Evolutionary conservation across 2,888 invertebrate genomes (phyloP).

Genomic region (Melinaea menophilus): DNA sequence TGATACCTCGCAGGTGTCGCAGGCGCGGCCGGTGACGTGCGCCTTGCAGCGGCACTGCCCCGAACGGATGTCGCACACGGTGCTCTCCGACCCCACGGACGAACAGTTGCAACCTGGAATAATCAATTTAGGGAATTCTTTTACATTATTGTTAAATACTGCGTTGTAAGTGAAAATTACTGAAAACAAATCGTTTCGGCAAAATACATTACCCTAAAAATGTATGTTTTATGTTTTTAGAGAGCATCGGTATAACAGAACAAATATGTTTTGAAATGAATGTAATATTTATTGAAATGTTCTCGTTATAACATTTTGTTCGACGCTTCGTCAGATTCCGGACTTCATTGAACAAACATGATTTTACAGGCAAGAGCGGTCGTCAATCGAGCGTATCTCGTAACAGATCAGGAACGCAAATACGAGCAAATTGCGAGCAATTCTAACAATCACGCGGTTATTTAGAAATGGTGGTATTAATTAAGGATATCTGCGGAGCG

Average conservation of each 20-base stretch:
- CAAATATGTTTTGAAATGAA: no score
- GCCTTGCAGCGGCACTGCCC: constrained; percentile 88
- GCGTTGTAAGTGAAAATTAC: not conserved
- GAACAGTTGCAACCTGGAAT: constrained; percentile 92
- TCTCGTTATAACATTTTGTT: no score
- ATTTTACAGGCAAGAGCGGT: not conserved
- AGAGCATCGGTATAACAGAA: no score
- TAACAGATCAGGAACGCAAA: constrained; percentile 5
- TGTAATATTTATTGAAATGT: no score
- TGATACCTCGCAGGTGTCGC: constrained; percentile 84
- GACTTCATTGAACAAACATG: not conserved
- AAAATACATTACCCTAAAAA: no score
- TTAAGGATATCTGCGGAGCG: constrained; percentile 26
- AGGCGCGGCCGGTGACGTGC: constrained; percentile 84
- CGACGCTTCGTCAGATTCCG: not conserved
- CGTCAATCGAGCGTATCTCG: not conserved
- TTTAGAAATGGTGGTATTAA: constrained; percentile 28
- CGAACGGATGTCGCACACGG: constrained; percentile 84
- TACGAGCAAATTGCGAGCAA: constrained; percentile 4
- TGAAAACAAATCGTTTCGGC: no score
- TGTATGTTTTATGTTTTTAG: no score
- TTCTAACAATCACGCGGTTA: constrained; percentile 2
- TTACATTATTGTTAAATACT: not conserved
- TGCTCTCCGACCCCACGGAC: constrained; percentile 81
- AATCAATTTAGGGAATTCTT: constrained; percentile 32